These are phyloP conservation scores for Dynastes grantii DNA, from an alignment of 2,888 invertebrate genomes.

Conservation along the genomic window DNA sequence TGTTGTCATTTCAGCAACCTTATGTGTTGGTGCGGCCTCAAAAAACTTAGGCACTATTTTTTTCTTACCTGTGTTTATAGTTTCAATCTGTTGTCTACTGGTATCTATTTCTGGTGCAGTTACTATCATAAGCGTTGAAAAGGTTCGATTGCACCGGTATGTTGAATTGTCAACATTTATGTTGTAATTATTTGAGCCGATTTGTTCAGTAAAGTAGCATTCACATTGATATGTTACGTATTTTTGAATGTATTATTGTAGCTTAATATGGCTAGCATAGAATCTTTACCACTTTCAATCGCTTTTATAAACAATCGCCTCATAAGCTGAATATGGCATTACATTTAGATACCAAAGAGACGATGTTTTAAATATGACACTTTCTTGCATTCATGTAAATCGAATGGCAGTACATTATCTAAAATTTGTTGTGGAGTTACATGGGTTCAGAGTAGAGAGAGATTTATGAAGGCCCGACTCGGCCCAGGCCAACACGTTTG, in stretches of 20 bases:
- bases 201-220: constrained; percentile 44
- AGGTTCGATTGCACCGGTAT: neutral
- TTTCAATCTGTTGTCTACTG: neutral
- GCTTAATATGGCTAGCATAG: constrained; percentile 54
- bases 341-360: constrained; percentile 54
- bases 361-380: constrained; percentile 53
- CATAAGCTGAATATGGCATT: constrained; percentile 56
- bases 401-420: constrained; percentile 55
- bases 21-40: too few relatives aligned
- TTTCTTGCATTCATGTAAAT: constrained; percentile 49
- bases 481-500: too few relatives aligned
- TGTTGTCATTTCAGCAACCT: too few relatives aligned
- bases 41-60: too few relatives aligned
- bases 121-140: neutral
- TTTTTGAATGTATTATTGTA: constrained; percentile 58
- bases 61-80: too few relatives aligned
- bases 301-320: constrained; percentile 56
- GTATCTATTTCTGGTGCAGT: neutral
- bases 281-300: constrained; percentile 54
- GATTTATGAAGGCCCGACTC: too few relatives aligned
- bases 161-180: neutral
- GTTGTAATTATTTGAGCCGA: neutral
- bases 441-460: constrained; percentile 43
- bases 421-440: constrained; percentile 54
- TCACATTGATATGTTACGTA: constrained; percentile 56